Evolutionary conservation across 1,140 invertebrate genomes (phyloP).

Genomic region (Andricus grossulariae): DNA sequence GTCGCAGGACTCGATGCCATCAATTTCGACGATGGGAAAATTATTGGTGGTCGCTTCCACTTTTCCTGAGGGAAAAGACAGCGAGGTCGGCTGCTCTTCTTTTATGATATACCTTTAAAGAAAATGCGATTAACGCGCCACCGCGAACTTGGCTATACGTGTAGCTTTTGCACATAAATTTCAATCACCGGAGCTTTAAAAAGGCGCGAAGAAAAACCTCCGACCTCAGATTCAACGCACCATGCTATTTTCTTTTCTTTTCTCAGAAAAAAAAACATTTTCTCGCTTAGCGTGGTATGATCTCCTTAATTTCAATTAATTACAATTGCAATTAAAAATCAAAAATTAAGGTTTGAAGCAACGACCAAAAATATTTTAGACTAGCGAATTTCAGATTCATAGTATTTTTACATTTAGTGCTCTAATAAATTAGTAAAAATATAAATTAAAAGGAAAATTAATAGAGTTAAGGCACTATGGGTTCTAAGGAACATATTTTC

Average conservation of each 20-base stretch:
- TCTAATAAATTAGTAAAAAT: too few relatives aligned
- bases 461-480: too few relatives aligned
- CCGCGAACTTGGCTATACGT: not conserved
- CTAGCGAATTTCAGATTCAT: too few relatives aligned
- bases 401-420: too few relatives aligned
- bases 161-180: slow-evolving; percentile 12
- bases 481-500: too few relatives aligned
- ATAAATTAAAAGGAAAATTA: too few relatives aligned
- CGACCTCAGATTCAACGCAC: slow-evolving; percentile 2
- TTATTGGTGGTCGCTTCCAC: not conserved
- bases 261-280: not conserved
- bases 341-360: too few relatives aligned
- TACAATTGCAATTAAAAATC: too few relatives aligned
- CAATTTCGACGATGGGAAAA: not conserved
- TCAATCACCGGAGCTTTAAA: slow-evolving; percentile 24
- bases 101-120: slow-evolving; percentile 24
- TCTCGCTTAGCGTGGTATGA: not conserved
- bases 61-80: slow-evolving; percentile 2
- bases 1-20: not conserved
- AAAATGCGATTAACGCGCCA: slow-evolving; percentile 24
- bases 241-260: not conserved
- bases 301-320: not conserved
- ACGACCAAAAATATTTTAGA: too few relatives aligned
- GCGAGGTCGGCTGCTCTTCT: not conserved
- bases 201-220: not conserved